Evolutionary conservation across 2,113 vertebrate genomes (phyloP).

Genomic region (Pluvianellus socialis): DNA sequence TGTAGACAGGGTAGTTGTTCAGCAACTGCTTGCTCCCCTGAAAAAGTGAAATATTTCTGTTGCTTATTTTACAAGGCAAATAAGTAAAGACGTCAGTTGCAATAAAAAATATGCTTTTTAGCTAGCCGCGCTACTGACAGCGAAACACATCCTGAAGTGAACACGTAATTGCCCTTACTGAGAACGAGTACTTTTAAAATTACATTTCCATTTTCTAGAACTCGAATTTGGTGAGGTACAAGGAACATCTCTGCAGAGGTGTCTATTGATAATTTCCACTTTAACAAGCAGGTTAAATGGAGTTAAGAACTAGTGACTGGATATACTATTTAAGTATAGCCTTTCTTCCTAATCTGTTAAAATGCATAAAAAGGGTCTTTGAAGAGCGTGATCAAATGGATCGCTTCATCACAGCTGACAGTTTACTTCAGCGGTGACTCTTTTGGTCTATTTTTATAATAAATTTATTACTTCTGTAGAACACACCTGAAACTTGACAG

Average conservation of each 20-base stretch:
- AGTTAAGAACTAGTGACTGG: slow-evolving; percentile 69
- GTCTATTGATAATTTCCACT: slow-evolving; percentile 71
- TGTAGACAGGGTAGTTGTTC: slow-evolving; percentile 99
- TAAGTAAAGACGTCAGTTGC: slow-evolving; percentile 44
- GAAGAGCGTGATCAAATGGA: slow-evolving; percentile 74
- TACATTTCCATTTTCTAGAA: slow-evolving; percentile 73
- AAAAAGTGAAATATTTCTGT: slow-evolving; percentile 59
- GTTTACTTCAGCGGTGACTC: slow-evolving; percentile 48
- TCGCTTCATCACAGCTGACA: slow-evolving; percentile 47
- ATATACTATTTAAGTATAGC: slow-evolving; percentile 70
- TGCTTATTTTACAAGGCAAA: slow-evolving; percentile 48
- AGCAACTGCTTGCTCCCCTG: slow-evolving; percentile 97
- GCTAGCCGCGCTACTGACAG: slow-evolving; percentile 34
- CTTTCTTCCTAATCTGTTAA: slow-evolving; percentile 69
- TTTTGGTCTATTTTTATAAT: slow-evolving; percentile 62
- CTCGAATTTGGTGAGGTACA: slow-evolving; percentile 54
- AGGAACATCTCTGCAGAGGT: slow-evolving; percentile 55
- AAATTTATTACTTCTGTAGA: slow-evolving; percentile 45
- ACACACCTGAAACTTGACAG: slow-evolving; percentile 51
- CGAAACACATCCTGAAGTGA: slow-evolving; percentile 16
- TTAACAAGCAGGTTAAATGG: slow-evolving; percentile 71
- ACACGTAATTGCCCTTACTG: slow-evolving; percentile 51
- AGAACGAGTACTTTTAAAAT: slow-evolving; percentile 67
- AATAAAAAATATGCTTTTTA: slow-evolving; percentile 31
- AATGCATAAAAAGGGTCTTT: slow-evolving; percentile 72